Evolutionary conservation across 2,113 vertebrate species (phyloP).

Genomic region (Labeo catla): DNA sequence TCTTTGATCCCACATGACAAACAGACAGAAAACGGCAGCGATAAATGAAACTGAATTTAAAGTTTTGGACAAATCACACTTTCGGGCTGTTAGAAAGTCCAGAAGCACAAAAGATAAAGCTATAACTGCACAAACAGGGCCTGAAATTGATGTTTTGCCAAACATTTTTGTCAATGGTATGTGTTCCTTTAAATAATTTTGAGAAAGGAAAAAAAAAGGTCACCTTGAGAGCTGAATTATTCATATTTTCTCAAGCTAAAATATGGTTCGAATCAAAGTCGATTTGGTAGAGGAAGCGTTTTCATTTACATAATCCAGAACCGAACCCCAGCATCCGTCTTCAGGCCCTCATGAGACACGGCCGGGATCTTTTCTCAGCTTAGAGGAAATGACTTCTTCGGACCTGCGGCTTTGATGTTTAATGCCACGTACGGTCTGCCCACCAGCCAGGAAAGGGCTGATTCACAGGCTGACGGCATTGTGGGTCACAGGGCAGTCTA

Average conservation of each 20-base stretch:
- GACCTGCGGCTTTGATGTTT: constrained; percentile 26
- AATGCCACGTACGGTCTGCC: constrained; percentile 31
- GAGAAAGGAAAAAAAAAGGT: background rate
- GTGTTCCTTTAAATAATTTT: background rate
- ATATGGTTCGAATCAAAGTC: constrained; percentile 10
- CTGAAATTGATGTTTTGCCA: background rate
- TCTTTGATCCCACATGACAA: background rate
- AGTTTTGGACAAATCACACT: constrained; percentile 1
- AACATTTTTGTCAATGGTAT: background rate
- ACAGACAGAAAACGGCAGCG: background rate
- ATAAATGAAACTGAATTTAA: background rate
- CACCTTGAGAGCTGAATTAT: background rate
- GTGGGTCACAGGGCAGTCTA: constrained; percentile 17
- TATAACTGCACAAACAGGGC: background rate
- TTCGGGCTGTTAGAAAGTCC: background rate
- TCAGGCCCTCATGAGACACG: background rate
- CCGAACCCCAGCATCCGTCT: background rate
- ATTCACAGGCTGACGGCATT: constrained; percentile 32
- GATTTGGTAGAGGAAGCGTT: background rate
- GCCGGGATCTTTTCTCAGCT: background rate
- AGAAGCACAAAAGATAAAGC: background rate
- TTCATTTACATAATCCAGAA: constrained; percentile 10
- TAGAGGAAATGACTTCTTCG: constrained; percentile 3
- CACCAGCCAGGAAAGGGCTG: constrained; percentile 29
- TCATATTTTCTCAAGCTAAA: background rate